phyloP scores from a whole-genome alignment of 2,797 vertebrate species.

The Rhodeus uyekii region DNA sequence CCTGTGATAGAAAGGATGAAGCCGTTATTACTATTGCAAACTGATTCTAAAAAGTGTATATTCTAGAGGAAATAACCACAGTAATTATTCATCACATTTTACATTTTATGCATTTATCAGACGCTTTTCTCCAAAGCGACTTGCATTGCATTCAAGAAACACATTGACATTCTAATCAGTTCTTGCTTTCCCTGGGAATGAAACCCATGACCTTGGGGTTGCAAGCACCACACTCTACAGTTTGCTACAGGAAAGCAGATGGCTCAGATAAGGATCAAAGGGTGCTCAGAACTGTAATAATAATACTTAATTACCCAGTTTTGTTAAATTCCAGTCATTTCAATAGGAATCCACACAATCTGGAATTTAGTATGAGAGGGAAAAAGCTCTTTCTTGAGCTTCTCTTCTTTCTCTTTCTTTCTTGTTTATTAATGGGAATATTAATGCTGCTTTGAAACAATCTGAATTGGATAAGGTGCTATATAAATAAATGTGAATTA shows the following conservation, averaged over 20 bases:
- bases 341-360: neutral
- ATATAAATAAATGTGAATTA: neutral
- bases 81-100: constrained; percentile 6
- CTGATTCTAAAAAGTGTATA: neutral
- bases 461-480: neutral
- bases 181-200: too few species aligned
- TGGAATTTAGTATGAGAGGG: neutral
- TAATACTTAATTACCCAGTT: neutral
- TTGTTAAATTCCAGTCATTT: neutral
- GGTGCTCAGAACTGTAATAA: neutral
- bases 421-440: neutral
- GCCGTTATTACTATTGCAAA: neutral
- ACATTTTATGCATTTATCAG: too few species aligned
- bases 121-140: too few species aligned
- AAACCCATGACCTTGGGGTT: too few species aligned
- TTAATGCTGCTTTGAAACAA: neutral
- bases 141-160: too few species aligned
- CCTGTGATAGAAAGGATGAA: constrained; percentile 69
- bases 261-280: too few species aligned
- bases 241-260: too few species aligned
- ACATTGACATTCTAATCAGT: too few species aligned
- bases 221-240: too few species aligned
- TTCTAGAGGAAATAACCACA: neutral
- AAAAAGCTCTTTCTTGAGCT: too few species aligned
- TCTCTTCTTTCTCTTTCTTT: too few species aligned